Evolutionary conservation across 2,797 vertebrate species (phyloP), one percentile per base, ranked within the genome.

Genomic region (Odontamblyopus lacepedii): DNA sequence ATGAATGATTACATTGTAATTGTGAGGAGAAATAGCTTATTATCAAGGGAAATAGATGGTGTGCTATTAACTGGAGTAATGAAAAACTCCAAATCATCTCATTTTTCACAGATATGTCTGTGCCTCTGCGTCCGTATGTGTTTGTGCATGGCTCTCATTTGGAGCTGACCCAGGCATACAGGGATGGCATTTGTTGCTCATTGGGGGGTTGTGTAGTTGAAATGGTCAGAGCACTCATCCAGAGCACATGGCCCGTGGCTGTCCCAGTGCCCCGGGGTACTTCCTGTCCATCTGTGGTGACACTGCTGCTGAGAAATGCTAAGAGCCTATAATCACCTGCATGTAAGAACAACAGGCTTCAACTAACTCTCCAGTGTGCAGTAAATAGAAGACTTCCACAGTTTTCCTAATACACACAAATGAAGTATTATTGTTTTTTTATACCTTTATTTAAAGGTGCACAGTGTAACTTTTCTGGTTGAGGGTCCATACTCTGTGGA

Each of bases 251-350:
- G 85, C 88, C 88, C 76, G 82, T 76, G 86, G 90, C 80, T 83
- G 78, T 79, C 84, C 79, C 85, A 76, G 84, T 84, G 80, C 89
- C 87, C 89, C 78, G 8, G 84, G 89, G 85, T 80, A 74, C 87
- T 92, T 92, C 91, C 91, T 93, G 92, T 92, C 92, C 92, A 93
- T 93, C 92, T 93, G 92, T 91, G 87, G 80, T 85, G 89, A 90
- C 91, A 89, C 89, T 86, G 79, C 81, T 83, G 83, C 84, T 83
- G 53, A 73, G 85, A 70, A 89, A 76, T 75, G 55, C n/a, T 67
- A 83, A 73, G 51, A 76, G 76, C 72, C 77, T 57, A 44, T 62
- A 78, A 66, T 69, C 83, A 79, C 86, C 86, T 73, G 75, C 78
- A 73, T 69, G 78, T 75, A 56, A 26, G 74, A 72, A 78, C 69